Evolutionary conservation across 2,797 vertebrate genomes (phyloP).

Genomic region (Choloepus didactylus): DNA sequence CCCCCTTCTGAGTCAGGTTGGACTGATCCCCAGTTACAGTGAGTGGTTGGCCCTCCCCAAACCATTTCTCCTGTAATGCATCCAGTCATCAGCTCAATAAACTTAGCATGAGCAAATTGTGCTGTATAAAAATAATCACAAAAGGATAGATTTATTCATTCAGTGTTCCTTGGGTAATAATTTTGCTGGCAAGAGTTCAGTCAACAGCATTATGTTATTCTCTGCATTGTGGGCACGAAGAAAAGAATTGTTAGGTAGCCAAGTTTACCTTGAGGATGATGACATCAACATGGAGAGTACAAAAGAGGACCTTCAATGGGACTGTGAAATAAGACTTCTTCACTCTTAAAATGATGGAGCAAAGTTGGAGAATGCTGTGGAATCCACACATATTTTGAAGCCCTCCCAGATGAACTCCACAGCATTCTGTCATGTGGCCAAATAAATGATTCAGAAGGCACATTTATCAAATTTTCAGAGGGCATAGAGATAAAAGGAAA

Average conservation of each 20-base stretch:
- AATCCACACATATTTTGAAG: constrained; percentile 43
- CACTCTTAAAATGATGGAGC: not conserved
- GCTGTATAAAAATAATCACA: not conserved
- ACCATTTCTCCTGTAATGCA: not conserved
- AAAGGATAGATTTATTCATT: not conserved
- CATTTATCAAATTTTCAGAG: constrained; percentile 64
- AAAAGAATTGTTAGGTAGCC: not conserved
- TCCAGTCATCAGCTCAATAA: not conserved
- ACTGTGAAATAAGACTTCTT: not conserved
- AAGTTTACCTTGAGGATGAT: not conserved
- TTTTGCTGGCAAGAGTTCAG: not conserved
- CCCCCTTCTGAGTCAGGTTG: rapidly evolving
- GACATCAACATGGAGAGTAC: not conserved
- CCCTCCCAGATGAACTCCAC: not conserved
- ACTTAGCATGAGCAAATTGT: constrained; percentile 9
- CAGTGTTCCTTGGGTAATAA: not conserved
- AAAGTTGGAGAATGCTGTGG: not conserved
- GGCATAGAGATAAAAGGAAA: constrained; percentile 32
- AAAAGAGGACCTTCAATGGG: not conserved
- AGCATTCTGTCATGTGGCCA: constrained; percentile 30
- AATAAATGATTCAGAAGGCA: not conserved
- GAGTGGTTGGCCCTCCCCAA: not conserved
- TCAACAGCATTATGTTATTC: not conserved
- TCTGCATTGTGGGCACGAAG: not conserved
- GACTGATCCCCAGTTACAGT: not conserved